Evolutionary conservation across 2,888 invertebrate species (phyloP), one percentile per base, ranked within the genome.

Genomic region (Drosophila anomalata): DNA sequence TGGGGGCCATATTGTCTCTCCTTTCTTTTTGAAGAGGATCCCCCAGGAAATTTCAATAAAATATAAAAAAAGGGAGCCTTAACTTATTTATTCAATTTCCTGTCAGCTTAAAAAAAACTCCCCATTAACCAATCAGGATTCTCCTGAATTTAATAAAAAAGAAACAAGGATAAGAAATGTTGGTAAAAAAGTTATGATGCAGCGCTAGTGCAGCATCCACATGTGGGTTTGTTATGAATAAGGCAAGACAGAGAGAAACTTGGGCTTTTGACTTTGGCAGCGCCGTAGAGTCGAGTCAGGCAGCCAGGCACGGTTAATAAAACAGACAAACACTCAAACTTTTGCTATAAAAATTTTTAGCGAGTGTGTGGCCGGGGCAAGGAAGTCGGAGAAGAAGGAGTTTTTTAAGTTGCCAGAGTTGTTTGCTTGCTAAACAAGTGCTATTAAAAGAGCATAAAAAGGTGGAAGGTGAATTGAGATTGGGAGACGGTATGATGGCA

Each of bases 291-390:
- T 52, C 46, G 29, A 57, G 74, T 47, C 53, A 39, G 42, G 33
- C 39, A 61, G 66, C 46, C 72, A 77, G 75, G 81, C 76, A 84
- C 78, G 87, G 79, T 87, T 89, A 89, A 90, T 89, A 90, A 89
- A 87, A 89, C 88, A 89, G 89, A 85, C 87, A 89, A 89, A 87
- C 89, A 88, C 84, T 89, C 81, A 79, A 90, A 90, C 78, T 89
- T 89, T 86, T 62, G 81, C 82, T 80, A 87, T 90, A 89, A 90
- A 89, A 88, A 89, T 87, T 83, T 88, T 73, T 73, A 59, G 65
- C 73, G 56, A 50, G 46, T 56, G 41, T 33, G 60, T 52, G 75
- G 29, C 44, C 36, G 53, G 56, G 50, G 48, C 20, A n/a, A 24
- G 54, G n/a, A 36, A 33, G 24, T 42, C 4, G 31, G 42, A 46